These are phyloP conservation scores for Sebastes hubbsi DNA, from an alignment of 2,797 vertebrate genomes.

Conservation along the genomic window DNA sequence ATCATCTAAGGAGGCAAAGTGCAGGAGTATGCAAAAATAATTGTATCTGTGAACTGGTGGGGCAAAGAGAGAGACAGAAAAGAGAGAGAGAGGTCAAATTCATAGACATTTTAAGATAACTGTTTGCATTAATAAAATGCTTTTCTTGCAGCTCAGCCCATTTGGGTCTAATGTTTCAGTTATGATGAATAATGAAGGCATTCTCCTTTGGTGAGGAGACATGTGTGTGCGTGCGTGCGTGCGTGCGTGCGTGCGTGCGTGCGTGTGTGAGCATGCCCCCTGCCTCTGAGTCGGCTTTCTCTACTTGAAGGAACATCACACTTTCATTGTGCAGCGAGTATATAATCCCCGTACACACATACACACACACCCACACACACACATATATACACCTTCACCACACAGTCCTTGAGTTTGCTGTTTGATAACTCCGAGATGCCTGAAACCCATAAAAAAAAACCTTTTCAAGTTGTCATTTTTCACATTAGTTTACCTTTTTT, in stretches of 20 bases:
- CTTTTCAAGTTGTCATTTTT: background rate
- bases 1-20: slow-evolving; percentile 1
- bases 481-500: background rate
- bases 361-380: background rate
- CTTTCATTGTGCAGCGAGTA: background rate
- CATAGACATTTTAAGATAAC: slow-evolving; percentile 47
- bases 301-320: background rate
- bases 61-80: background rate
- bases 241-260: no score
- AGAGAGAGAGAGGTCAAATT: slow-evolving; percentile 34
- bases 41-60: background rate
- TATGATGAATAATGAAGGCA: slow-evolving; percentile 64
- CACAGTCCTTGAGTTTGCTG: background rate
- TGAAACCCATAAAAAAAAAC: background rate
- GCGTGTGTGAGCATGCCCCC: background rate
- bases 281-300: background rate
- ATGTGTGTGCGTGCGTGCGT: background rate
- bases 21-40: background rate
- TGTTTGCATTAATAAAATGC: slow-evolving; percentile 62
- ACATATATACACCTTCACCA: background rate
- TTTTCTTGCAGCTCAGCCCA: slow-evolving; percentile 37
- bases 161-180: slow-evolving; percentile 47
- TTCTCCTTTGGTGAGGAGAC: slow-evolving; percentile 3
- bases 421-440: background rate
- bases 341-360: background rate